These are phyloP conservation scores for Manis pentadactyla DNA, from an alignment of 2,797 vertebrate species.

Conservation along the genomic window DNA sequence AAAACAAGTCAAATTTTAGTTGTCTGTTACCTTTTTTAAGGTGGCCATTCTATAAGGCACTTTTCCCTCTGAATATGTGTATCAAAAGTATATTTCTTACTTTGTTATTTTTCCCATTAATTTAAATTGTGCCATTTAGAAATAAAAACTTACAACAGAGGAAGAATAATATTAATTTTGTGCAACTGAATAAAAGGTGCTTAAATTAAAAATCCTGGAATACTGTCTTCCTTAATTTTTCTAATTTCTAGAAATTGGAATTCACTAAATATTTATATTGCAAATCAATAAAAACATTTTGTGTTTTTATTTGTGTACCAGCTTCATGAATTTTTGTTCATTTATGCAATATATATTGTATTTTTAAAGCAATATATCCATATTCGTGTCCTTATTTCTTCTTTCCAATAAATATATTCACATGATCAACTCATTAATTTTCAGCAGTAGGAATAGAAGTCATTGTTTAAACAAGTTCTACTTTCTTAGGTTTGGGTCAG, in stretches of 20 bases:
- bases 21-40: not conserved
- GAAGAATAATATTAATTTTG: not conserved
- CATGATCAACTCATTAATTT: constrained; percentile 53
- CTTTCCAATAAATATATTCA: not conserved
- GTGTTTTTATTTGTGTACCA: not conserved
- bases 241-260: not conserved
- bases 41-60: not conserved
- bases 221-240: not conserved
- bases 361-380: not conserved
- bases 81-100: not conserved
- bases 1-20: not conserved
- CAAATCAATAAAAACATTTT: constrained; percentile 57
- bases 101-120: not conserved
- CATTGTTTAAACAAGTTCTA: constrained; percentile 68
- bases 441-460: not conserved
- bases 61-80: not conserved
- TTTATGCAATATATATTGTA: not conserved
- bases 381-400: not conserved
- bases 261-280: constrained; percentile 63
- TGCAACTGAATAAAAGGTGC: not conserved
- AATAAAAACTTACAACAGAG: not conserved
- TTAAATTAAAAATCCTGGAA: not conserved
- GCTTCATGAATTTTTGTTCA: constrained; percentile 6
- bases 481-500: constrained; percentile 61
- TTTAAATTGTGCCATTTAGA: not conserved